Conservation (phyloP, 2,113 vertebrate genomes). For the Piliocolobus tephrosceles region DNA sequence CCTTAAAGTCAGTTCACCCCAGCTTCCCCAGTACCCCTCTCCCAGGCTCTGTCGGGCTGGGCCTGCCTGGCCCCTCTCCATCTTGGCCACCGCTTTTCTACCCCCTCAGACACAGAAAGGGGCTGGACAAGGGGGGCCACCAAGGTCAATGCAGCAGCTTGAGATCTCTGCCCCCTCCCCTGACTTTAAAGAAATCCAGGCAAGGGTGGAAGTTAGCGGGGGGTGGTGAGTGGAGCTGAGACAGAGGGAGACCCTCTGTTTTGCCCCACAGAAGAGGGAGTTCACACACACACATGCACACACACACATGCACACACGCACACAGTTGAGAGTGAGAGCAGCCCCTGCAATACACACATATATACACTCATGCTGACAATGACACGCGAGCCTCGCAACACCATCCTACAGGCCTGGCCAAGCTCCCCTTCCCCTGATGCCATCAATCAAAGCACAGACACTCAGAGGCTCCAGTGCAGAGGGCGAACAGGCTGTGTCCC, state of each 20-base stretch:
- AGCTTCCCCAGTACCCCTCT: neutral
- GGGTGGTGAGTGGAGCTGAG: neutral
- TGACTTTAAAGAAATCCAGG: neutral
- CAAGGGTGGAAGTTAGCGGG: neutral
- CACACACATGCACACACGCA: neutral
- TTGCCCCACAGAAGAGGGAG: neutral
- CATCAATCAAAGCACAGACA: neutral
- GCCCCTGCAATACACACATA: neutral
- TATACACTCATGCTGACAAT: neutral
- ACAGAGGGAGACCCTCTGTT: neutral
- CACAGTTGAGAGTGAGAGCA: neutral
- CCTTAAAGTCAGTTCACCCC: constrained; percentile 54
- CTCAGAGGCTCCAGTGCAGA: neutral
- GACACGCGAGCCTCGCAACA: neutral
- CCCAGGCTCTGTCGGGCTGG: neutral
- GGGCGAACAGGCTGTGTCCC: neutral
- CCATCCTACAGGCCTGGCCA: neutral
- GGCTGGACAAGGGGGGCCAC: neutral
- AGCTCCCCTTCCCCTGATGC: neutral
- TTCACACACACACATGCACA: neutral
- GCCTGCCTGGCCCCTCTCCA: neutral
- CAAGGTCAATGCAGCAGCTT: neutral
- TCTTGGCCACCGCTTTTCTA: neutral
- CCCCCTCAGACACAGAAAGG: neutral
- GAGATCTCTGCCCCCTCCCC: neutral